Conservation (phyloP, 2,888 invertebrate genomes). For the Opisthograptis luteolata region DNA sequence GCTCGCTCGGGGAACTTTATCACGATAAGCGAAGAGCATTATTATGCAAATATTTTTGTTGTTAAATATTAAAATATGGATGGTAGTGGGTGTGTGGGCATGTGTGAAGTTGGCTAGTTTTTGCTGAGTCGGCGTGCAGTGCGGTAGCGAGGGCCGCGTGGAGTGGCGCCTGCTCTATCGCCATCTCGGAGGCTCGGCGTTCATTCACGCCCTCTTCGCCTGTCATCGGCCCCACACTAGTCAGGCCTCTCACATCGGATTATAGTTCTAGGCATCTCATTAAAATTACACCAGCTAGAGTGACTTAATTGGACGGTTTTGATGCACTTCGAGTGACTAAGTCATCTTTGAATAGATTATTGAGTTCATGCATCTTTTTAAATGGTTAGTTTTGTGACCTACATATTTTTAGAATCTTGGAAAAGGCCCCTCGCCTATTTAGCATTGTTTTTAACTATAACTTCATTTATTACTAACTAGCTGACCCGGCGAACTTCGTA, state of each 20-base stretch:
- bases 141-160: slow-evolving; percentile 37
- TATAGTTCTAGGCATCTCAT: slow-evolving; percentile 48
- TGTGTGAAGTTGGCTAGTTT: slow-evolving; percentile 31
- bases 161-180: slow-evolving; percentile 55
- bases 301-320: slow-evolving; percentile 31
- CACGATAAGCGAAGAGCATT: slow-evolving; percentile 43
- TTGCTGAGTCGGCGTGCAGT: slow-evolving; percentile 38
- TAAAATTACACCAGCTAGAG: slow-evolving; percentile 38
- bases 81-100: slow-evolving; percentile 1
- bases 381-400: background rate
- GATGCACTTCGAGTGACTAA: slow-evolving; percentile 7
- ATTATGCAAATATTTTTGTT: slow-evolving; percentile 40
- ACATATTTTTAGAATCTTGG: background rate
- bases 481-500: too few species aligned
- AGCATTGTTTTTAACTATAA: too few species aligned
- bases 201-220: slow-evolving; percentile 51
- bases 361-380: background rate
- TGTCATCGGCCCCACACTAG: slow-evolving; percentile 54
- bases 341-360: background rate
- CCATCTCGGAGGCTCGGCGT: slow-evolving; percentile 46
- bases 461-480: too few species aligned
- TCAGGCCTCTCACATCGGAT: slow-evolving; percentile 39
- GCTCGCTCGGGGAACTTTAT: slow-evolving; percentile 47
- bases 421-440: too few species aligned
- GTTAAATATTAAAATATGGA: slow-evolving; percentile 31